Base-by-base conservation (phyloP, 2,888 invertebrate species). In the Cephus sareptanus region DNA sequence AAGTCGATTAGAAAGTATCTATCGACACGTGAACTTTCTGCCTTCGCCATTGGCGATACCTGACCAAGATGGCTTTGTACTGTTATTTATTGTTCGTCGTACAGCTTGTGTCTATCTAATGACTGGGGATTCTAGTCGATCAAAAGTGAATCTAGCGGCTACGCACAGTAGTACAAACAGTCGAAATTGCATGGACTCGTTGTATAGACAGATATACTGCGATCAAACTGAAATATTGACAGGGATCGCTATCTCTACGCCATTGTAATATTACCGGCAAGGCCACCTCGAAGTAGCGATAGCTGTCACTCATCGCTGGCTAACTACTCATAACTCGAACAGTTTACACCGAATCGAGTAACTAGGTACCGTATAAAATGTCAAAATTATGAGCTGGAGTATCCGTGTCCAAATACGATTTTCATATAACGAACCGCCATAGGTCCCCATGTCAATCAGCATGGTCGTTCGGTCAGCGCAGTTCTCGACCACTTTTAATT, bases 401-500 rank as follows among this genome's bases (percentile, higher is more conserved):
- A 13, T 73, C 78, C 76, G 69, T 74, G 76, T 75, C 76, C 23
- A 69, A 78, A 30, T 70, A 73, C 73, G 73, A 78, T 76, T 73
- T 76, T 75, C 76, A 76, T 76, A 76, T 75, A 75, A 71, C 76
- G 71, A 70, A 76, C 73, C 40, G 33, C 76, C 35, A 30, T 40
- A 30, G 31, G 31, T 40, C 40, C 74, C 69, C 73, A 80, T 85
- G 85, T 85, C 85, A 85, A 85, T 85, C 85, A 85, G 80, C 78
- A 34, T 15, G 69, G 74, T 76, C 30, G 69, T 56, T 68, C 77
- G 74, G 40, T 75, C 37, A 40, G 76, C 76, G 78, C 76, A 78
- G 76, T 75, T 77, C 73, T 31, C 76, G 84, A 80, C 75, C 76
- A 75, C 69, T 81, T 84, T 85, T 84, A 85, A 85, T 85, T 85